Conservation (phyloP, 2,113 vertebrate species). For the Oncorhynchus keta region DNA sequence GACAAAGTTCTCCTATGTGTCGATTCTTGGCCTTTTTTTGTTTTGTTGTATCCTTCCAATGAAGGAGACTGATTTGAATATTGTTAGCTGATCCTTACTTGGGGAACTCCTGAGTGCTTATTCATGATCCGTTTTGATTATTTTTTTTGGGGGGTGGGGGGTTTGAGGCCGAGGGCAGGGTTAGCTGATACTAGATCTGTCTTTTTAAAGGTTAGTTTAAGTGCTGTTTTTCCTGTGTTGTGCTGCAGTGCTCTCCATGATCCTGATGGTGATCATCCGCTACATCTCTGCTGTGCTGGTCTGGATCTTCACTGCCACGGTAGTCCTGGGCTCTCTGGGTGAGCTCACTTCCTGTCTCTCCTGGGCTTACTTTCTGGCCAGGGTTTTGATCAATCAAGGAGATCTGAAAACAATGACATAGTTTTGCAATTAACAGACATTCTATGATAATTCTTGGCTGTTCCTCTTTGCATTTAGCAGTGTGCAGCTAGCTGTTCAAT, state of each 20-base stretch:
- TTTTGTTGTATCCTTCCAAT: too few relatives aligned
- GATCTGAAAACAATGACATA: neutral
- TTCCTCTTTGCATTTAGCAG: neutral
- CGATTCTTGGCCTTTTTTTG: too few relatives aligned
- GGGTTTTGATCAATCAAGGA: constrained; percentile 1
- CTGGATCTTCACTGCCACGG: constrained; percentile 92
- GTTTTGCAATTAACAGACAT: too few relatives aligned
- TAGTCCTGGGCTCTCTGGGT: constrained; percentile 94
- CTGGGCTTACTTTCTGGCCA: neutral
- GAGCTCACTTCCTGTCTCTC: constrained; percentile 66
- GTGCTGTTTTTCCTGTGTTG: neutral
- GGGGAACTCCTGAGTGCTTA: too few relatives aligned
- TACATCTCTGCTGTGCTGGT: constrained; percentile 96
- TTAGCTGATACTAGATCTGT: neutral
- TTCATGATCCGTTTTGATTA: neutral
- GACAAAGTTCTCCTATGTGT: too few relatives aligned
- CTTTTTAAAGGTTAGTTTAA: neutral
- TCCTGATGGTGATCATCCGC: constrained; percentile 95
- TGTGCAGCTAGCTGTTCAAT: constrained; percentile 7
- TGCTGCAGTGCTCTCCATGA: constrained; percentile 89
- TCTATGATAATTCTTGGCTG: too few relatives aligned
- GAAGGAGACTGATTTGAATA: too few relatives aligned
- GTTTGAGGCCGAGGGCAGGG: neutral
- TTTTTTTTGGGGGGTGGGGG: neutral
- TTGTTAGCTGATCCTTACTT: too few relatives aligned